Evolutionary conservation across 2,113 vertebrate genomes (phyloP).

Genomic region (Rattus rattus): DNA sequence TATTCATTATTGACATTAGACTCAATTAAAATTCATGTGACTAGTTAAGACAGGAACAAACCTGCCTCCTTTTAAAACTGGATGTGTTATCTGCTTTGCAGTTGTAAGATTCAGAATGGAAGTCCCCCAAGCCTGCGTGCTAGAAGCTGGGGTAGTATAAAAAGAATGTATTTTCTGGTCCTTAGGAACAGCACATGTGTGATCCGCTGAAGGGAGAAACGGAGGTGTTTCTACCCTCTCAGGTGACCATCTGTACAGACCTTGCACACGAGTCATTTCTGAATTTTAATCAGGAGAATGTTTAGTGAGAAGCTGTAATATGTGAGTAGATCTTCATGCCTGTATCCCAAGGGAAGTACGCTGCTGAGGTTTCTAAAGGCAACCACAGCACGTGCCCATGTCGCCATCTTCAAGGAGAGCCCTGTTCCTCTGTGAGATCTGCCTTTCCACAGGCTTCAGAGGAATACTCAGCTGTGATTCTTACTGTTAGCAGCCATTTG

Average conservation of each 20-base stretch:
- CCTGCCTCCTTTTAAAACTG: neutral
- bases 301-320: neutral
- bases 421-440: neutral
- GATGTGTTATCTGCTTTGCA: neutral
- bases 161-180: neutral
- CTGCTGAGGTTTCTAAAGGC: neutral
- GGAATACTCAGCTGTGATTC: neutral
- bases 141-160: neutral
- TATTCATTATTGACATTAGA: slow-evolving; percentile 34
- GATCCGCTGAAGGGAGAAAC: neutral
- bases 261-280: neutral
- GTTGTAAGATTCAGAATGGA: slow-evolving; percentile 30
- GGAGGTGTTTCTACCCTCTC: neutral
- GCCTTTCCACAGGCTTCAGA: too few species aligned
- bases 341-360: neutral
- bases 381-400: neutral
- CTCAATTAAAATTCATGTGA: slow-evolving; percentile 22
- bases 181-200: neutral
- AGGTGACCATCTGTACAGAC: neutral
- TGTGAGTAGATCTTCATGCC: neutral
- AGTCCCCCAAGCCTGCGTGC: neutral
- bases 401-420: neutral
- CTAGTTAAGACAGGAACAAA: slow-evolving; percentile 36
- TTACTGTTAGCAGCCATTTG: neutral
- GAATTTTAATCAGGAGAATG: neutral